Conservation (phyloP, 2,888 invertebrate species). For the Myopa tessellatipennis region DNA sequence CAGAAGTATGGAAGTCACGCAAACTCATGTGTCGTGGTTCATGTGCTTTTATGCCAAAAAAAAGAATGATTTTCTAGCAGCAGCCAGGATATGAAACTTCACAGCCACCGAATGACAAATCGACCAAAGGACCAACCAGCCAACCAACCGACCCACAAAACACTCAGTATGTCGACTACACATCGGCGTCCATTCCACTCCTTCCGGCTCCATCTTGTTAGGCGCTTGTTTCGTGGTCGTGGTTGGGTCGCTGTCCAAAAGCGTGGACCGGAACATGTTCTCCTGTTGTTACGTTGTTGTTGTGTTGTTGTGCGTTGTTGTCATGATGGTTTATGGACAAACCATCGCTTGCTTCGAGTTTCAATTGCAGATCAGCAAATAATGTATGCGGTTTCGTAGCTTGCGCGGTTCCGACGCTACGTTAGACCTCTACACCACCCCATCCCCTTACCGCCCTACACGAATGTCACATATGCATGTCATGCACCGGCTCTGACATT, state of each 20-base stretch:
- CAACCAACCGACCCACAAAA: too few relatives aligned
- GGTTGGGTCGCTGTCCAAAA: too few relatives aligned
- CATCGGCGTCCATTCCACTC: too few relatives aligned
- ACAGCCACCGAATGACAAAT: too few relatives aligned
- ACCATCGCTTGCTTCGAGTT: conserved; percentile 5
- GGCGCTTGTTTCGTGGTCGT: neutral
- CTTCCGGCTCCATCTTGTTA: neutral
- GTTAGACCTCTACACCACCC: neutral
- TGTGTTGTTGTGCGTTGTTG: neutral
- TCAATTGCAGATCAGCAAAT: conserved; percentile 19
- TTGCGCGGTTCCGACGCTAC: neutral
- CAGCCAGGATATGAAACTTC: too few relatives aligned
- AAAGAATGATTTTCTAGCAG: too few relatives aligned
- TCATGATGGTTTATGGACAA: neutral
- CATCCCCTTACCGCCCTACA: neutral
- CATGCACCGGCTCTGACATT: neutral
- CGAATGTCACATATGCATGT: neutral
- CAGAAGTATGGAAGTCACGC: too few relatives aligned
- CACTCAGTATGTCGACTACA: too few relatives aligned
- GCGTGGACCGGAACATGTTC: neutral
- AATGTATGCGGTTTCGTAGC: conserved; percentile 12
- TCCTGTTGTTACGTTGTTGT: neutral
- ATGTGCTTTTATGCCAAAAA: too few relatives aligned
- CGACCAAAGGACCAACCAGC: too few relatives aligned
- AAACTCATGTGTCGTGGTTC: too few relatives aligned